A percentile compares a stretch with the other conserved stretches of the same genome.
Conservation (phyloP, 2,113 vertebrate species). For the Microcebus jonahi region DNA sequence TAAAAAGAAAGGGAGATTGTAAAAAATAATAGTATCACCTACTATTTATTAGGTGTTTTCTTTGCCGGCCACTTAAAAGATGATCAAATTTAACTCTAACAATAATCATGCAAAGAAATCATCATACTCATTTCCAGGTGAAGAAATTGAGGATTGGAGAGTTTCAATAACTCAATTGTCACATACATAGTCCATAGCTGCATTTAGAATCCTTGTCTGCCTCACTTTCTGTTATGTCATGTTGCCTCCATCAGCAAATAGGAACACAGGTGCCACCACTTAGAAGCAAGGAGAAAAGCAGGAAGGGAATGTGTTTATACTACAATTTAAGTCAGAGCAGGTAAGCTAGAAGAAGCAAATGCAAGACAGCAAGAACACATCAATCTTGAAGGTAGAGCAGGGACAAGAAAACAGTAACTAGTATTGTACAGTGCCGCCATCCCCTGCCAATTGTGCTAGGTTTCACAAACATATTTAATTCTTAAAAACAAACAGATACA, state of each 20-base stretch:
- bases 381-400: background rate
- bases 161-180: background rate
- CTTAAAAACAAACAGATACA: background rate
- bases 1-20: background rate
- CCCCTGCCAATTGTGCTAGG: background rate
- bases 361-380: background rate
- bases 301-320: rapidly evolving
- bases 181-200: background rate
- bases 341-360: background rate
- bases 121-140: background rate
- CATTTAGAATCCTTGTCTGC: background rate
- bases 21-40: background rate
- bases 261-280: background rate
- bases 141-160: background rate
- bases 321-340: background rate
- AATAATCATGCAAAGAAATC: background rate
- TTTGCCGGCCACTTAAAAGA: background rate
- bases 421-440: background rate
- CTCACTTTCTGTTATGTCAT: background rate
- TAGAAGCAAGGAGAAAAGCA: background rate
- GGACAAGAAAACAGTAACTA: too few relatives aligned
- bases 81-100: background rate
- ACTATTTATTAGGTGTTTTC: background rate
- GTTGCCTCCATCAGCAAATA: background rate
- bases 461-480: background rate